Base-by-base conservation (phyloP, 2,113 vertebrate species). In the Indicator maculatus region DNA sequence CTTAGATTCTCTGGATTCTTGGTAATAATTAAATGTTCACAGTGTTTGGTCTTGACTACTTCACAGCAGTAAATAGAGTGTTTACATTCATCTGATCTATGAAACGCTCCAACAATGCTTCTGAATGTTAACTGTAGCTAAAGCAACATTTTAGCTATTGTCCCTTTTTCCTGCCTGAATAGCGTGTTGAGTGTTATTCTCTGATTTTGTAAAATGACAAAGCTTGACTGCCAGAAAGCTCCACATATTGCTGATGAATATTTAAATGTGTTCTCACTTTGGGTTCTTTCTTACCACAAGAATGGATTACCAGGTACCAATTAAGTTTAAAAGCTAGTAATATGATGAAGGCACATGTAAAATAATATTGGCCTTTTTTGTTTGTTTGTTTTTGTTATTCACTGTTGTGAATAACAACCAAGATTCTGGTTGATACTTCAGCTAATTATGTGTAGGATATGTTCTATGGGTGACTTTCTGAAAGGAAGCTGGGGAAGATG, bases 1-100 rank as follows among this genome's bases (percentile, higher is more conserved):
- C 82, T 94, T 66, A 83, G 69, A 93, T 96, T 96, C 93, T 78
- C 83, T 86, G 56, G 60, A 92, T 92, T 93, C 81, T 94, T 95
- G 75, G 83, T 74, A 83, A 73, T 85, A 92, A 90, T 94, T 92
- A 94, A 83, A 93, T 61, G 70, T 91, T 93, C 85, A 85, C 64
- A 85, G 50, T 30, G 65, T 75, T 93, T 89, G 83, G 86, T 93
- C 79, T 86, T 55, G 44, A 65, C 61, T 84, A 15, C 65, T 86
- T 93, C 76, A 80, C 79, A 86, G 75, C 78, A 86, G 66, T 92
- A 86, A 85, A 89, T 45, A 63, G 52, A 70, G 33, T 74, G 93
- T 90, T 90, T 89, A 61, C 26, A 30, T 89, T 93, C 31, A 67
- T 88, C 53, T 64, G 72, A 77, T 83, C 80, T 73, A 59, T 83